Conservation (phyloP, 2,888 invertebrate genomes). For the Dicycla oo region DNA sequence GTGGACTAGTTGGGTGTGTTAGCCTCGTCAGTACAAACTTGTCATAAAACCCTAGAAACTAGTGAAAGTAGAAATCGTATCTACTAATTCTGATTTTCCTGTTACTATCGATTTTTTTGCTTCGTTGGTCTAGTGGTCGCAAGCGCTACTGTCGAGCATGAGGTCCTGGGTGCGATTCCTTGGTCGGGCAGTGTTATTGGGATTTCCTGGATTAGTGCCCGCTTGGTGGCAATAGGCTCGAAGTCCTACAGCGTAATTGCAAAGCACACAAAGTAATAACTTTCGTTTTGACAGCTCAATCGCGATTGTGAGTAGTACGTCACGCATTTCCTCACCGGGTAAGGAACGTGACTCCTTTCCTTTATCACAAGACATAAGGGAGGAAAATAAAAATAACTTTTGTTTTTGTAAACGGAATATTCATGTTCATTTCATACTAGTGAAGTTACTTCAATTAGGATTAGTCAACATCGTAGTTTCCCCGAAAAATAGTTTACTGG, state of each 20-base stretch:
- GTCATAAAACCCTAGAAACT: slow-evolving; percentile 29
- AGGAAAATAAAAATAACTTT: not conserved
- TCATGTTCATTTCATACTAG: not conserved
- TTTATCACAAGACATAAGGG: not conserved
- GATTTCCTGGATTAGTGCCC: too few relatives aligned
- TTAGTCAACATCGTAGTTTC: not conserved
- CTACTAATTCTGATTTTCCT: slow-evolving; percentile 38
- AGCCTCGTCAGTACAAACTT: slow-evolving; percentile 31
- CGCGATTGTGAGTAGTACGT: slow-evolving; percentile 22
- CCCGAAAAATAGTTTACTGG: not conserved
- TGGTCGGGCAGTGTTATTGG: too few relatives aligned
- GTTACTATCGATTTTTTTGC: not conserved
- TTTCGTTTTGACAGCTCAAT: slow-evolving; percentile 15
- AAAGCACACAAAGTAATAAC: not conserved
- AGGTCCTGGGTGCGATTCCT: too few relatives aligned
- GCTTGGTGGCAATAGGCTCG: too few relatives aligned
- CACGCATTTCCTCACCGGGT: slow-evolving; percentile 2
- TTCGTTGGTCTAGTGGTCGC: too few relatives aligned
- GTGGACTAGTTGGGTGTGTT: slow-evolving; percentile 17
- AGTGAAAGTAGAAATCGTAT: slow-evolving; percentile 55
- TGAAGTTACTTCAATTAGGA: not conserved
- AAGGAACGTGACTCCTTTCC: slow-evolving; percentile 23
- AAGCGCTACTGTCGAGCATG: too few relatives aligned
- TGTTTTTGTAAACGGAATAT: not conserved
- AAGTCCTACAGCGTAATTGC: not conserved